These are phyloP conservation scores for Salvelinus namaycush DNA, from an alignment of 2,113 vertebrate species.

Conservation along the genomic window DNA sequence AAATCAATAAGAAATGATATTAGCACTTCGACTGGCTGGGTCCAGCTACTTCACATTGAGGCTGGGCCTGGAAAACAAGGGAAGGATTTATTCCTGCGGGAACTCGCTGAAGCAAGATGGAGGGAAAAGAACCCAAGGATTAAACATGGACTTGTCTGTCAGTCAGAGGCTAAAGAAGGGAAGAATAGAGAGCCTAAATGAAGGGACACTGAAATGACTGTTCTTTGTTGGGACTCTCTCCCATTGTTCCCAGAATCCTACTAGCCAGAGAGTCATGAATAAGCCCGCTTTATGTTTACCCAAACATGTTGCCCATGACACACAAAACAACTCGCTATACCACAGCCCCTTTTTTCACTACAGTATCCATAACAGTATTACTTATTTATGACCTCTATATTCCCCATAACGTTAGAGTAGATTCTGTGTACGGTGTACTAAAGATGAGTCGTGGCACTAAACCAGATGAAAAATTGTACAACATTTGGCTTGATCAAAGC, in stretches of 20 bases:
- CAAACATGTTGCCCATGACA: background rate
- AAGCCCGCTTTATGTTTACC: background rate
- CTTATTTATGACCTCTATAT: slow-evolving; percentile 56
- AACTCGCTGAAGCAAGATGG: slow-evolving; percentile 28
- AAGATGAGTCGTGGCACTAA: slow-evolving; percentile 29
- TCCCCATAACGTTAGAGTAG: slow-evolving; percentile 20
- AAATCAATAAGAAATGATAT: slow-evolving; percentile 83
- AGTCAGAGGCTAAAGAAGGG: slow-evolving; percentile 14
- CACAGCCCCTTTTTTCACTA: slow-evolving; percentile 9
- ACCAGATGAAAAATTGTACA: slow-evolving; percentile 52
- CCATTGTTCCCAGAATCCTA: slow-evolving; percentile 10
- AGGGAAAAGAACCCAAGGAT: slow-evolving; percentile 30
- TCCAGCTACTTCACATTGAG: slow-evolving; percentile 47
- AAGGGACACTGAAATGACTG: background rate
- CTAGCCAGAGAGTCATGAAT: background rate
- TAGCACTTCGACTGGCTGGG: slow-evolving; percentile 64
- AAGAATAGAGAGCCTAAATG: background rate
- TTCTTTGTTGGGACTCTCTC: slow-evolving; percentile 6
- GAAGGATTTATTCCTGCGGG: slow-evolving; percentile 40
- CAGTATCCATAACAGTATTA: slow-evolving; percentile 31
- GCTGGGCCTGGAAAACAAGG: slow-evolving; percentile 46
- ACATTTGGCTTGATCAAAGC: slow-evolving; percentile 47
- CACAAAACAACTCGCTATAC: slow-evolving; percentile 16
- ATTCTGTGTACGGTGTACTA: slow-evolving; percentile 28
- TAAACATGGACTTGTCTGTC: slow-evolving; percentile 44